Percentiles rank a stretch among this genome's conserved stretches.
Evolutionary conservation across 2,113 vertebrate genomes (phyloP).

Genomic region (Halcyon malimbica): DNA sequence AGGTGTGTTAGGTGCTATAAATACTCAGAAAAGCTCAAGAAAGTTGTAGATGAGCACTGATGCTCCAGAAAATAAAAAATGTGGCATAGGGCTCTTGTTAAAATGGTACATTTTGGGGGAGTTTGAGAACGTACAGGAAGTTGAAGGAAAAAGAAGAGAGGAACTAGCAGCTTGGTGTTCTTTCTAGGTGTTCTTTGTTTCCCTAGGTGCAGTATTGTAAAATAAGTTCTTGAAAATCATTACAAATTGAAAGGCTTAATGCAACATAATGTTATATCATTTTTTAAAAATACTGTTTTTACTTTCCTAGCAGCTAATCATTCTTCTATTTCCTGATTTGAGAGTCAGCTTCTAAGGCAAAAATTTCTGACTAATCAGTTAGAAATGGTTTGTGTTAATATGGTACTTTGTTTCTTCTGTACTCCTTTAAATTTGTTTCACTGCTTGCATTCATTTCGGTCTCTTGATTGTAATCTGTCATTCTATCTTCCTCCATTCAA

Average conservation of each 20-base stretch:
- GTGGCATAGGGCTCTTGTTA: neutral
- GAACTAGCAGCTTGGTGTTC: neutral
- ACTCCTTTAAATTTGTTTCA: neutral
- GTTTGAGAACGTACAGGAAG: neutral
- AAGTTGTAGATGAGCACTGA: neutral
- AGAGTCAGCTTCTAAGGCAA: neutral
- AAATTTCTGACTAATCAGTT: neutral
- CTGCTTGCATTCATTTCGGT: neutral
- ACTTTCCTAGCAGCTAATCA: neutral
- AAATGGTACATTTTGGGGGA: neutral
- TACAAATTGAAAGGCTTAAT: neutral
- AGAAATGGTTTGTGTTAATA: neutral
- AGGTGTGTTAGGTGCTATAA: neutral
- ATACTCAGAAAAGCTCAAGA: neutral
- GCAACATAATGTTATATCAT: neutral
- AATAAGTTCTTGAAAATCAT: neutral
- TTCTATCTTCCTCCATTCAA: neutral
- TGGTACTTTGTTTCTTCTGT: neutral
- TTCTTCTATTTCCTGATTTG: neutral
- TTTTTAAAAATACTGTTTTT: neutral
- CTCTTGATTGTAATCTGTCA: neutral
- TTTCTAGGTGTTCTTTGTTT: neutral
- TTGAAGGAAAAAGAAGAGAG: neutral
- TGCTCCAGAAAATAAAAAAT: neutral
- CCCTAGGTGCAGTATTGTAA: neutral